A percentile compares a stretch with the other conserved stretches of the same genome.
phyloP scores from a whole-genome alignment of 2,113 vertebrate species.

The Alexandromys fortis region DNA sequence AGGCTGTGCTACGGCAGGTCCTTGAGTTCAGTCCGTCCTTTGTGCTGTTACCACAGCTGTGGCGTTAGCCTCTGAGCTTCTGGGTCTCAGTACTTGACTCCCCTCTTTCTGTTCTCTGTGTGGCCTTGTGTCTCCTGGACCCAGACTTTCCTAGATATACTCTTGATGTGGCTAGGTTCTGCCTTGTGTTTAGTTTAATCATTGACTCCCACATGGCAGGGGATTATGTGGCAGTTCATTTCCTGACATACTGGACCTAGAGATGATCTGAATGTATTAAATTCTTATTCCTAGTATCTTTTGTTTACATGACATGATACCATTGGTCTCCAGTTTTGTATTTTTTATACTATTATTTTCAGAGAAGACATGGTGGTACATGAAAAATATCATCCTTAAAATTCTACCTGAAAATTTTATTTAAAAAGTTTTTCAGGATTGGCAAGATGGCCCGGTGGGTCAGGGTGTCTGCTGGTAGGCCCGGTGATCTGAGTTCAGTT shows the following conservation, averaged over 20 bases:
- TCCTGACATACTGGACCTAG: background rate
- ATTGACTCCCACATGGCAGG: background rate
- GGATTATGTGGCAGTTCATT: background rate
- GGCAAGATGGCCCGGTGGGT: too few species aligned
- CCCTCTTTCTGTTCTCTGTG: background rate
- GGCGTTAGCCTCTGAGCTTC: background rate
- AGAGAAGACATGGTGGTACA: background rate
- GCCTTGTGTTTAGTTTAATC: background rate
- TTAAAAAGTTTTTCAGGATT: background rate
- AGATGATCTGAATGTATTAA: background rate
- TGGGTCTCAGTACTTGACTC: background rate
- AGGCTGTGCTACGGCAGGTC: background rate
- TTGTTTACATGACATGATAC: background rate
- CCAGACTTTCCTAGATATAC: background rate
- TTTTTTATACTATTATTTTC: background rate
- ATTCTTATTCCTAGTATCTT: background rate
- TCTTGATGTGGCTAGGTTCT: background rate
- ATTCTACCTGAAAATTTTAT: background rate
- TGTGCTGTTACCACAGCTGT: background rate
- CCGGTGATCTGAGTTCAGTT: background rate
- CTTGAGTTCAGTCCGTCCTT: background rate
- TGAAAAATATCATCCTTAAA: background rate
- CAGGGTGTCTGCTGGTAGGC: background rate
- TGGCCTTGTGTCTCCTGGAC: background rate
- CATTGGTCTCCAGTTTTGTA: background rate